Conservation (phyloP, 2,888 invertebrate species). For the Hesperia comma region DNA sequence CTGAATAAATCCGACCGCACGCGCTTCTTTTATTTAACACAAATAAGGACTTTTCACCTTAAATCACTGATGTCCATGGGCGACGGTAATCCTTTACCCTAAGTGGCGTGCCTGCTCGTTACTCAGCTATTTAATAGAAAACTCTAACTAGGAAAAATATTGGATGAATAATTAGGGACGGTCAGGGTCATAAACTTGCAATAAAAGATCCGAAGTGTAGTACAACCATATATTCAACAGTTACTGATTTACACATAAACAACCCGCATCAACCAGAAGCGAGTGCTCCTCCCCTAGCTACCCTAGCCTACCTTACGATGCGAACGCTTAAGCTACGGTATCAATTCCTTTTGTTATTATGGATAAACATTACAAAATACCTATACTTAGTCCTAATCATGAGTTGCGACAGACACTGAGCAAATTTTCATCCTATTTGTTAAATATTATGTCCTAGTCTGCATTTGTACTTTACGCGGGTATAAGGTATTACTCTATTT, state of each 20-base stretch:
- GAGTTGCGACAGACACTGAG: neutral
- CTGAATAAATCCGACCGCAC: too few species aligned
- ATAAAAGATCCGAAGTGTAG: neutral
- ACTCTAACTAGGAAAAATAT: too few species aligned
- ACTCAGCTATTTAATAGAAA: too few species aligned
- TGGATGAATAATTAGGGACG: too few species aligned
- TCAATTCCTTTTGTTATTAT: conserved; percentile 21
- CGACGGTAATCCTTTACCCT: too few species aligned
- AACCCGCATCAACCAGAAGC: too few species aligned
- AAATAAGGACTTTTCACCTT: too few species aligned
- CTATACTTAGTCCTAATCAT: neutral
- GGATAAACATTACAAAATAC: conserved; percentile 15
- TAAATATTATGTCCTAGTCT: conserved; percentile 1
- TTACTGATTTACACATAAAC: neutral
- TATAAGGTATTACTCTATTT: neutral
- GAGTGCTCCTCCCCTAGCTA: neutral
- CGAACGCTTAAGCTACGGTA: conserved; percentile 8
- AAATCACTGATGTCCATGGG: too few species aligned
- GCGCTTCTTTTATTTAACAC: too few species aligned
- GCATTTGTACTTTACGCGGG: conserved; percentile 1
- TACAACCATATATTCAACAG: conserved; percentile 3
- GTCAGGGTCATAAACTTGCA: neutral
- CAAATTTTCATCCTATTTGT: conserved; percentile 1
- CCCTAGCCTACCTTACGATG: conserved; percentile 8
- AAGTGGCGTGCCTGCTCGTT: too few species aligned